Percentiles rank a stretch among this genome's conserved stretches.
These are phyloP conservation scores for Prietella phreatophila DNA, from an alignment of 2,113 vertebrate species.

Conservation along the genomic window DNA sequence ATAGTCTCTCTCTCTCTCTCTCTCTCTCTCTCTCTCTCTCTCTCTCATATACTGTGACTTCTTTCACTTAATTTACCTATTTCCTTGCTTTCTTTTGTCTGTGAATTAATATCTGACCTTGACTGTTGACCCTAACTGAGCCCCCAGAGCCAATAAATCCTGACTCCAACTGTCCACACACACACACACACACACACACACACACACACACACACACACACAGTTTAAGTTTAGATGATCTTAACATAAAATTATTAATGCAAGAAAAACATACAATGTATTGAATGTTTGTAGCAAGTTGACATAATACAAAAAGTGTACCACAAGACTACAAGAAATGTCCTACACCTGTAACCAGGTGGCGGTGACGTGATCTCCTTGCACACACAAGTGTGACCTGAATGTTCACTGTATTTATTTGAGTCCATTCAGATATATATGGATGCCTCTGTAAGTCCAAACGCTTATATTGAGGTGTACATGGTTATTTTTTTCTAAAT, in stretches of 20 bases:
- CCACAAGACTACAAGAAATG: too few relatives aligned
- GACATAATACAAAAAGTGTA: not conserved
- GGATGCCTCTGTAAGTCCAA: not conserved
- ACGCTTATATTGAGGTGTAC: not conserved
- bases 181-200: not conserved
- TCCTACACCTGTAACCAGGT: too few relatives aligned
- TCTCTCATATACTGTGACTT: not conserved
- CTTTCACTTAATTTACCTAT: slow-evolving; percentile 2
- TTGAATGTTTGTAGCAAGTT: not conserved
- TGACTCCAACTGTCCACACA: slow-evolving; percentile 8
- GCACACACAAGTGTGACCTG: not conserved
- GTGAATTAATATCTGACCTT: slow-evolving; percentile 66
- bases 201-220: not conserved
- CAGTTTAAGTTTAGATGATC: not conserved
- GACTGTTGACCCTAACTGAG: slow-evolving; percentile 50
- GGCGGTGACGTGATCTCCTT: not conserved
- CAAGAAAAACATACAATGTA: not conserved
- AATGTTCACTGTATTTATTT: too few relatives aligned
- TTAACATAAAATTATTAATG: not conserved
- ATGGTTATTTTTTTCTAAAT: not conserved
- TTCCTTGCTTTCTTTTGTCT: slow-evolving; percentile 39
- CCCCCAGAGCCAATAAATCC: slow-evolving; percentile 33
- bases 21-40: not conserved
- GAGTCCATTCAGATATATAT: not conserved
- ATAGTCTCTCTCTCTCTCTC: not conserved